These are phyloP conservation scores for Cerceris ruficornis DNA, from an alignment of 2,888 invertebrate species.

Conservation along the genomic window DNA sequence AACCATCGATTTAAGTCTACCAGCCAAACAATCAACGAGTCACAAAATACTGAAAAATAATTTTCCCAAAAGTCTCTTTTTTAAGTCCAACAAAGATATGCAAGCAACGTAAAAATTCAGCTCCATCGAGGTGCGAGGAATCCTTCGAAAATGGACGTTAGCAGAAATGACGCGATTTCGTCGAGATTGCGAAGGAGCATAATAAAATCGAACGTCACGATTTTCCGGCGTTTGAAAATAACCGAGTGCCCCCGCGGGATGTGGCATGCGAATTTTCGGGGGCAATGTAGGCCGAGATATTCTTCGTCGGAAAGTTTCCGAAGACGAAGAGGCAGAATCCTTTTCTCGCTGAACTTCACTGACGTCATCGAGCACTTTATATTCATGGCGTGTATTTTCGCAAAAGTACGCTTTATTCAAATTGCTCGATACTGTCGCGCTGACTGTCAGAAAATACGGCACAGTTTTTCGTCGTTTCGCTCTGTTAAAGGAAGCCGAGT, in stretches of 20 bases:
- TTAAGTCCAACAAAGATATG: no score
- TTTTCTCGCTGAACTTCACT: slow-evolving; percentile 30
- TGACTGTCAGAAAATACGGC: not conserved
- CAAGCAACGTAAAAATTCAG: no score
- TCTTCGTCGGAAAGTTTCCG: slow-evolving; percentile 13
- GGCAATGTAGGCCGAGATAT: not conserved
- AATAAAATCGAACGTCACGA: not conserved
- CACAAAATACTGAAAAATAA: no score
- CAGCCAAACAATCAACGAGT: no score
- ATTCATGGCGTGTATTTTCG: slow-evolving; percentile 35
- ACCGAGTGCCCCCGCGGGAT: not conserved
- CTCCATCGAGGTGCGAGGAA: no score
- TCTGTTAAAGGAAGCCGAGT: not conserved
- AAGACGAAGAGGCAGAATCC: slow-evolving; percentile 20
- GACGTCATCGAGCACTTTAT: slow-evolving; percentile 36
- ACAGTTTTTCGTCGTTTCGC: not conserved
- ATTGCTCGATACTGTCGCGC: slow-evolving; percentile 6
- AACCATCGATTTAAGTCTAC: no score
- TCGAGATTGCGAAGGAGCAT: not conserved
- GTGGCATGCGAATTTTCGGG: not conserved
- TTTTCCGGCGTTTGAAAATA: not conserved
- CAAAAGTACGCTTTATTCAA: slow-evolving; percentile 42
- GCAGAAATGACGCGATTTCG: no score
- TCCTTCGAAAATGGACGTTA: no score
- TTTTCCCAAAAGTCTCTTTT: no score